Percentiles rank a stretch among this genome's conserved stretches.
phyloP scores from a whole-genome alignment of 2,113 vertebrate genomes.

The Etia nguti region DNA sequence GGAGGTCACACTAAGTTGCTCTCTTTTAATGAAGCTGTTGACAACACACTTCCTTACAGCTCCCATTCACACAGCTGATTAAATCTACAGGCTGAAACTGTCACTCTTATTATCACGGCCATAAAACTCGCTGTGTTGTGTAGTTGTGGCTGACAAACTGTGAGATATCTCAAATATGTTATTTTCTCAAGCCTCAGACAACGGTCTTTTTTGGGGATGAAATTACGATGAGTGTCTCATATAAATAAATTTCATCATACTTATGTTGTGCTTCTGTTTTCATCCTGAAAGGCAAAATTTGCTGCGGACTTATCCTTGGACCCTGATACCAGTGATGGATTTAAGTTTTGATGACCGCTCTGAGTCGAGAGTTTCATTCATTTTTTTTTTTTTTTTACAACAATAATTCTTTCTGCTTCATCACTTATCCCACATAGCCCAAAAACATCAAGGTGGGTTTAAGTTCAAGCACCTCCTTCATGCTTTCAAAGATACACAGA shows the following conservation, averaged over 20 bases:
- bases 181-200: not conserved
- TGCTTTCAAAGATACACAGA: not conserved
- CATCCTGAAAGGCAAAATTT: not conserved
- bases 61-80: not conserved
- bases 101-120: not conserved
- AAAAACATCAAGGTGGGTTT: not conserved
- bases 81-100: not conserved
- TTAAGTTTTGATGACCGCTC: not conserved
- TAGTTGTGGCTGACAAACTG: not conserved
- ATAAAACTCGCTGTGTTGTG: not conserved
- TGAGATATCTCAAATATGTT: not conserved
- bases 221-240: not conserved
- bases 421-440: not conserved
- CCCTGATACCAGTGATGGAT: not conserved
- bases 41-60: not conserved
- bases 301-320: not conserved
- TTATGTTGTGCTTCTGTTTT: not conserved
- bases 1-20: not conserved
- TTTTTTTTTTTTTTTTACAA: not conserved
- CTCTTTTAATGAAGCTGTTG: constrained; percentile 11
- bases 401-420: not conserved
- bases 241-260: not conserved
- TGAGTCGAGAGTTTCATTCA: not conserved
- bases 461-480: not conserved
- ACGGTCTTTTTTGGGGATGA: not conserved